These are phyloP conservation scores for Azemiops feae DNA, from an alignment of 2,113 vertebrate genomes.

Conservation along the genomic window DNA sequence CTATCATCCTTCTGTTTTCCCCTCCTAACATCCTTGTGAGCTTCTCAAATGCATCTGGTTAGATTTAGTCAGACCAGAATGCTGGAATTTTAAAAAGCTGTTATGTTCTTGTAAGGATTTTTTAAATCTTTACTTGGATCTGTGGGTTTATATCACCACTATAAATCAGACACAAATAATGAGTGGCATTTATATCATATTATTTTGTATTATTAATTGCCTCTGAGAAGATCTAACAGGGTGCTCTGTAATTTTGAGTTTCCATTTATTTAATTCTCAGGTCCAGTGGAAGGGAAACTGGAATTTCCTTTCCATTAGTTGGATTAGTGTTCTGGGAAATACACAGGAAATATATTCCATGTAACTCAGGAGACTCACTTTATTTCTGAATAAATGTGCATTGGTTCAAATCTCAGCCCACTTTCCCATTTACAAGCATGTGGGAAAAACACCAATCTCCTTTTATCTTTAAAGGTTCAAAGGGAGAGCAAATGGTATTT, in stretches of 20 bases:
- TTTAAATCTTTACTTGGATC: background rate
- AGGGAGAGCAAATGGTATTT: background rate
- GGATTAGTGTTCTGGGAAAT: background rate
- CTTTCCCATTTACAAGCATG: background rate
- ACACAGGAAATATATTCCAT: background rate
- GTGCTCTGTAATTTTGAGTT: background rate
- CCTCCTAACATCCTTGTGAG: background rate
- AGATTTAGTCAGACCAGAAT: background rate
- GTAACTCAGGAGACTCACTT: background rate
- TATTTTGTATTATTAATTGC: background rate
- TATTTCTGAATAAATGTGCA: background rate
- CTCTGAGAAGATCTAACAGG: background rate
- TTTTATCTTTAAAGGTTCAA: background rate
- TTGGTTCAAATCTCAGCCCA: background rate
- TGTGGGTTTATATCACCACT: background rate
- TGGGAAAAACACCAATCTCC: background rate
- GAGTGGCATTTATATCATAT: background rate
- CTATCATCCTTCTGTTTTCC: background rate
- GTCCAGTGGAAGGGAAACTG: background rate
- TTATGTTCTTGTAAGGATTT: background rate
- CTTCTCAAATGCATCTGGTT: background rate
- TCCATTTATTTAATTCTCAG: background rate
- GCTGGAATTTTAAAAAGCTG: background rate
- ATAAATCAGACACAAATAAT: background rate
- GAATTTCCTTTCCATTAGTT: background rate